Conservation (phyloP, 2,888 invertebrate species). For the Acleris cristana region DNA sequence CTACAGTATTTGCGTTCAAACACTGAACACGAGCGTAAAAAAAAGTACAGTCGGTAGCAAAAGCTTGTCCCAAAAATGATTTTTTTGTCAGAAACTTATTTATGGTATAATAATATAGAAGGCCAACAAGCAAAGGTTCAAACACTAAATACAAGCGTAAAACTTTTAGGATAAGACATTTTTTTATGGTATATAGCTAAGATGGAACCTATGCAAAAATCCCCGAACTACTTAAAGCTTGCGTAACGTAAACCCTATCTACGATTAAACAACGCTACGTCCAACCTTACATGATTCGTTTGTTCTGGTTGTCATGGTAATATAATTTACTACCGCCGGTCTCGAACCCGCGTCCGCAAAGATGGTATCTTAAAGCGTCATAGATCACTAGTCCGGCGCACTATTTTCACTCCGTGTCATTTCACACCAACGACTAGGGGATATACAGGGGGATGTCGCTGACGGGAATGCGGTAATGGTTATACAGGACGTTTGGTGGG, state of each 20-base stretch:
- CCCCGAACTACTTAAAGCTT: too few relatives aligned
- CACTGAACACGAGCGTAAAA: too few relatives aligned
- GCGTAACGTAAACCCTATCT: background rate
- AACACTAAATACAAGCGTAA: too few relatives aligned
- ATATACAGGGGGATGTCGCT: background rate
- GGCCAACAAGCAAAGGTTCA: too few relatives aligned
- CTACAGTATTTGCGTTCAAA: too few relatives aligned
- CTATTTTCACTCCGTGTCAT: conserved; percentile 14
- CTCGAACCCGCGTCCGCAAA: conserved; percentile 4
- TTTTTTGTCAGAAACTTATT: too few relatives aligned
- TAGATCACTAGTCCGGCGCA: conserved; percentile 5
- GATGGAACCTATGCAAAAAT: too few relatives aligned
- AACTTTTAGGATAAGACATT: too few relatives aligned
- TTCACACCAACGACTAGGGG: conserved; percentile 17
- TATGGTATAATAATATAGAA: too few relatives aligned
- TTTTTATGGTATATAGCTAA: too few relatives aligned
- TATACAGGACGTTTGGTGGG: background rate
- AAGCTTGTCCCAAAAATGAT: too few relatives aligned
- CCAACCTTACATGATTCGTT: background rate
- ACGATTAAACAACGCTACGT: background rate
- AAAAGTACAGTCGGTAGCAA: too few relatives aligned
- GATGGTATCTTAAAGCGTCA: conserved; percentile 6
- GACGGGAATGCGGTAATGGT: background rate
- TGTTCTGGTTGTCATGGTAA: background rate
- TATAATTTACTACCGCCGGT: background rate